Evolutionary conservation across 2,113 vertebrate species (phyloP).

Genomic region (Mirounga angustirostris): DNA sequence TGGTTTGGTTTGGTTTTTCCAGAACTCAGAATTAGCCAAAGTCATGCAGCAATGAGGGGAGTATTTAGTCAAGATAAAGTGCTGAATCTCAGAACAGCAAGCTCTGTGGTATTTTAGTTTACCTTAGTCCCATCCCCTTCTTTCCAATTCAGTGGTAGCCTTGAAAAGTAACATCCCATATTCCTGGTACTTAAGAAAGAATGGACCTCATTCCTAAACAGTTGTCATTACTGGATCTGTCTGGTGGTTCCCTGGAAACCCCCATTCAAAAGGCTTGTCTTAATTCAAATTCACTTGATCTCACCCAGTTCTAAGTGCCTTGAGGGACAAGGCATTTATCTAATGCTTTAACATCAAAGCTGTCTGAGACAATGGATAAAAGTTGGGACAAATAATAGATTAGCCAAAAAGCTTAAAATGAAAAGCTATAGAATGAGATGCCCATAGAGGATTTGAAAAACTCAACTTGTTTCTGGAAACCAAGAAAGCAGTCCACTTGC

Average conservation of each 20-base stretch:
- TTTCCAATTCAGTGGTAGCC: not conserved
- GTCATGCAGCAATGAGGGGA: not conserved
- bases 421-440: not conserved
- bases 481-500: not conserved
- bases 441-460: not conserved
- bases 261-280: not conserved
- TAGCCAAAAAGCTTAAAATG: not conserved
- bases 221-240: not conserved
- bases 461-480: not conserved
- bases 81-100: not conserved
- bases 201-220: not conserved
- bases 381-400: not conserved
- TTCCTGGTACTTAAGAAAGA: not conserved
- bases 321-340: not conserved
- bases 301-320: not conserved
- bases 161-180: not conserved
- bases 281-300: conserved; percentile 26
- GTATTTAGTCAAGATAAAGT: not conserved
- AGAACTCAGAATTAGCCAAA: not conserved
- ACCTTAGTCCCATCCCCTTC: not conserved
- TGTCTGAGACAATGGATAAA: not conserved
- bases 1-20: too few species aligned
- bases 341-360: conserved; percentile 10
- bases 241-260: not conserved
- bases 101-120: not conserved